Conservation (phyloP, 2,888 invertebrate species). For the Anthoptus insignis region DNA sequence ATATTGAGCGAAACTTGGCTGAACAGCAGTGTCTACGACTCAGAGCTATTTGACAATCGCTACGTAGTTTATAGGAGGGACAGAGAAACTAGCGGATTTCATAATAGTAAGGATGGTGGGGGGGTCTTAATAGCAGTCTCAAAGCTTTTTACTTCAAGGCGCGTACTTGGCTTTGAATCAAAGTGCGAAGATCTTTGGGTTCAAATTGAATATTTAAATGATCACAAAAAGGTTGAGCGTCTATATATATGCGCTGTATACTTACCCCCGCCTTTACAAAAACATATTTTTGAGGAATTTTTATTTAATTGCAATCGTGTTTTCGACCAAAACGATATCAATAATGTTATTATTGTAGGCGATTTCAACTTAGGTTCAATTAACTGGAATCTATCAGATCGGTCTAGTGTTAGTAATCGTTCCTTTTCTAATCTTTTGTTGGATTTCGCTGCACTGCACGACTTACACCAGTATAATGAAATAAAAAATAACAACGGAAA, state of each 20-base stretch:
- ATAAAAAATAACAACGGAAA: neutral
- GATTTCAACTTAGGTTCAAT: neutral
- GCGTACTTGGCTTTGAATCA: neutral
- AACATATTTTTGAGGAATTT: neutral
- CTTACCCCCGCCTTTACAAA: neutral
- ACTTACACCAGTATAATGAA: neutral
- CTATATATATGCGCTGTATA: neutral
- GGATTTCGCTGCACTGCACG: neutral
- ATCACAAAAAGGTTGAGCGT: neutral
- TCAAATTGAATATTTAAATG: neutral
- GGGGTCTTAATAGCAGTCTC: neutral
- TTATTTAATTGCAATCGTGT: neutral
- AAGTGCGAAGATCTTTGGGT: neutral
- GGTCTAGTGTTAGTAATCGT: too few species aligned
- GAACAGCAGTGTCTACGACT: slow-evolving; percentile 2
- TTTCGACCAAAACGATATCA: neutral
- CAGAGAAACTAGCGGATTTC: slow-evolving; percentile 9
- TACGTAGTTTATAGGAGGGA: slow-evolving; percentile 14
- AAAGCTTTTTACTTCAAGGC: neutral
- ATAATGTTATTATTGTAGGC: too few species aligned
- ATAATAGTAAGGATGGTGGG: neutral
- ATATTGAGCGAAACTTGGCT: too few species aligned
- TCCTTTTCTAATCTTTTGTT: too few species aligned
- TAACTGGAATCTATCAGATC: neutral
- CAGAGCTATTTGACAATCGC: slow-evolving; percentile 15